Conservation (phyloP, 2,113 vertebrate species). For the Sialia sialis region DNA sequence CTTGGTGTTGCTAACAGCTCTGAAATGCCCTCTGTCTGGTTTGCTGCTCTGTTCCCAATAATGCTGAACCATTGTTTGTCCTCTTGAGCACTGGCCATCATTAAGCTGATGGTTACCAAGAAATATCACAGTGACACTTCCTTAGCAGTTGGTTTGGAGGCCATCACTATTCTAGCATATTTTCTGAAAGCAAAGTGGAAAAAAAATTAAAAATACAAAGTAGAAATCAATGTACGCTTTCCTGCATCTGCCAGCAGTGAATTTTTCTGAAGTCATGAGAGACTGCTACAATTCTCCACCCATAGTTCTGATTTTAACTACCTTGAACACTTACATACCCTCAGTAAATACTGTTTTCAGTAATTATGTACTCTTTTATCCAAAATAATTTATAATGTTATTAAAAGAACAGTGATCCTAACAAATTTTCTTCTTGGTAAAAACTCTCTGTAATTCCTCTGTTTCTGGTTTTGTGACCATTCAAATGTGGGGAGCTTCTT, state of each 20-base stretch:
- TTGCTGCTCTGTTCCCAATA: neutral
- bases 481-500: neutral
- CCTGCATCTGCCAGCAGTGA: neutral
- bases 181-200: neutral
- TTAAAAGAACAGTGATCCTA: neutral
- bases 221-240: neutral
- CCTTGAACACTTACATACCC: neutral
- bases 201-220: neutral
- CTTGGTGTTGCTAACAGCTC: neutral
- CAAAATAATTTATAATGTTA: neutral
- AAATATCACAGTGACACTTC: neutral
- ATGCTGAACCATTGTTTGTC: neutral
- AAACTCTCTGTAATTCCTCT: neutral
- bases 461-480: neutral
- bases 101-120: neutral
- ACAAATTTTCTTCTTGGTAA: neutral
- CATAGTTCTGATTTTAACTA: neutral
- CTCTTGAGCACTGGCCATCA: neutral
- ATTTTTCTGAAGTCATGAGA: neutral
- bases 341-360: neutral
- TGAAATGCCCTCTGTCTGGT: neutral
- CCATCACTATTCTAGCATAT: neutral
- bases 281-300: neutral
- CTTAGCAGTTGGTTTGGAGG: neutral
- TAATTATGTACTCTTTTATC: neutral